Percentiles rank a stretch among this genome's conserved stretches.
Evolutionary conservation across 2,113 vertebrate genomes (phyloP).

Genomic region (Benthochromis sp.): DNA sequence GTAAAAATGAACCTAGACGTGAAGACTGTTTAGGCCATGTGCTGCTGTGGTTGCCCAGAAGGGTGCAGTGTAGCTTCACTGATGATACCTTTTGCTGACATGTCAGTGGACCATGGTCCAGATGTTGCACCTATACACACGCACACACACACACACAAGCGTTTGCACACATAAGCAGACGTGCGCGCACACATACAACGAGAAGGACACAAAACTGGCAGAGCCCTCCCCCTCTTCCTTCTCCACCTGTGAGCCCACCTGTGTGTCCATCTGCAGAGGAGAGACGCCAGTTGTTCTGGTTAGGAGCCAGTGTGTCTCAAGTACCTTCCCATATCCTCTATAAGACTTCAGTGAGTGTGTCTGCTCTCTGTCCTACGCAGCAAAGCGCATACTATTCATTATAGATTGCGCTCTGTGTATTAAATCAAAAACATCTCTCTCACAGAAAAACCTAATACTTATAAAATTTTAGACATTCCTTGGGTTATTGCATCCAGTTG

Average conservation of each 20-base stretch:
- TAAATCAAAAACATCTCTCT: background rate
- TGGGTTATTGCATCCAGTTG: background rate
- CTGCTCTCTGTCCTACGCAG: conserved; percentile 5
- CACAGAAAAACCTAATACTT: background rate
- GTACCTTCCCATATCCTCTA: conserved; percentile 34
- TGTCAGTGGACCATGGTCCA: conserved; percentile 50
- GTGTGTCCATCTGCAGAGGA: conserved; percentile 73
- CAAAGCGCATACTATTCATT: background rate
- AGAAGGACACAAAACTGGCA: conserved; percentile 71
- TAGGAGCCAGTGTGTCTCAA: conserved; percentile 68
- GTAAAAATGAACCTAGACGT: background rate
- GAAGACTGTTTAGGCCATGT: background rate
- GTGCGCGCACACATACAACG: background rate
- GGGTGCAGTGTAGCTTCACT: conserved; percentile 68
- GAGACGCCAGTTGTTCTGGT: conserved; percentile 71
- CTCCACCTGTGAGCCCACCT: conserved; percentile 72
- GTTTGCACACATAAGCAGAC: background rate
- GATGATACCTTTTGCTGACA: conserved; percentile 4
- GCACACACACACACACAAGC: background rate
- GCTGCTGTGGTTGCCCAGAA: conserved; percentile 37
- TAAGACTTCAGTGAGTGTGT: conserved; percentile 35
- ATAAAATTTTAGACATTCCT: background rate
- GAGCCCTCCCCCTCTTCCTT: conserved; percentile 30
- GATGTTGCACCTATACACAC: conserved; percentile 54
- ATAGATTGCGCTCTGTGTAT: background rate